Conservation (phyloP, 2,113 vertebrate genomes). For the Phalacrocorax carbo region DNA sequence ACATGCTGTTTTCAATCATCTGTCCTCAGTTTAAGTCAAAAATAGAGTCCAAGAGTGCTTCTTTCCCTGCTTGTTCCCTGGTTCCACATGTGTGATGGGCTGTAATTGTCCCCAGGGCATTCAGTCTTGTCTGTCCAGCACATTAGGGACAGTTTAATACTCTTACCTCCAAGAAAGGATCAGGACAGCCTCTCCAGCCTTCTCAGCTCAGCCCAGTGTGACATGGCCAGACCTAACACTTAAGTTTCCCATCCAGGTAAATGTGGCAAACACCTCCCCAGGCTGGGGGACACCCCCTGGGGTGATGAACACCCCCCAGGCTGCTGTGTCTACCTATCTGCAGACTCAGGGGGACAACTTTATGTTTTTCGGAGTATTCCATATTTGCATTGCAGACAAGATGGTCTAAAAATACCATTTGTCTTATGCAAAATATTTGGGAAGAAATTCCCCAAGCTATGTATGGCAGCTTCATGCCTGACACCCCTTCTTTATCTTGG, state of each 20-base stretch:
- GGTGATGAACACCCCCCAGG: neutral
- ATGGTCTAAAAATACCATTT: neutral
- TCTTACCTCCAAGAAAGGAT: neutral
- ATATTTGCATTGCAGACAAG: neutral
- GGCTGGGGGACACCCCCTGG: neutral
- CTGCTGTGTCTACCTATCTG: neutral
- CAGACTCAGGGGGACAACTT: neutral
- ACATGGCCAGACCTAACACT: neutral
- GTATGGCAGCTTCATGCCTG: neutral
- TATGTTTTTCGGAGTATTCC: neutral
- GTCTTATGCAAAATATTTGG: neutral
- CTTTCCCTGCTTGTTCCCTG: neutral
- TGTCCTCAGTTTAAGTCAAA: neutral
- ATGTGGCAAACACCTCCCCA: too few species aligned
- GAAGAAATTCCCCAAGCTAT: neutral
- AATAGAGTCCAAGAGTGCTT: neutral
- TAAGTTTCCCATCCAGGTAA: neutral
- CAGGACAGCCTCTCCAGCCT: neutral
- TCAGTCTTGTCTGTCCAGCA: neutral
- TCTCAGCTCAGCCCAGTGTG: neutral
- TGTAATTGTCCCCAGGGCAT: neutral
- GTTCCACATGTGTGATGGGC: rapidly evolving
- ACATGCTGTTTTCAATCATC: neutral
- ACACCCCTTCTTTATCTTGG: neutral
- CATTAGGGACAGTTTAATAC: neutral